A percentile compares a stretch with the other conserved stretches of the same genome.
Conservation (phyloP, 2,888 invertebrate species). For the Mayetiola destructor region DNA sequence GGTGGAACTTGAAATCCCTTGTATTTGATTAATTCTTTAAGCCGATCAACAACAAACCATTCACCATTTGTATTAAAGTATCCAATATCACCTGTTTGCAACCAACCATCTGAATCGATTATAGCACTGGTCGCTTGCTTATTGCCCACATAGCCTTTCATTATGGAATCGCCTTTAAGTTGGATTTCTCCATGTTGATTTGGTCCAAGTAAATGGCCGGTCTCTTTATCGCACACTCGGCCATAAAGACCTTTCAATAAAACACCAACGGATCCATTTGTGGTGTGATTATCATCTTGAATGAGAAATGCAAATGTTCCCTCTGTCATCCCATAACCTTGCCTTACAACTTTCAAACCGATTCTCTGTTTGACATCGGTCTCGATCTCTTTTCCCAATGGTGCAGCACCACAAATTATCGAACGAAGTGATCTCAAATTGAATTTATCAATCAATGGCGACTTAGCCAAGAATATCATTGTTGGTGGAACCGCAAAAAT, state of each 20-base stretch:
- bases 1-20: constrained; percentile 79
- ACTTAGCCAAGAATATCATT: constrained; percentile 67
- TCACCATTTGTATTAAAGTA: constrained; percentile 62
- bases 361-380: constrained; percentile 35
- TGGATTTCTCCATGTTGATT: constrained; percentile 67
- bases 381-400: constrained; percentile 58
- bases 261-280: constrained; percentile 51
- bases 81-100: constrained; percentile 68
- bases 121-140: constrained; percentile 45
- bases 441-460: constrained; percentile 59
- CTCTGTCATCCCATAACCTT: constrained; percentile 73
- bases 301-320: constrained; percentile 45
- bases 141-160: constrained; percentile 74
- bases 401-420: constrained; percentile 68
- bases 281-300: constrained; percentile 31
- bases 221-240: constrained; percentile 49
- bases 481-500: constrained; percentile 69
- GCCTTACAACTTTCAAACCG: constrained; percentile 41
- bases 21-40: constrained; percentile 84
- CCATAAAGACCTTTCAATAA: constrained; percentile 49
- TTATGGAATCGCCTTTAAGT: constrained; percentile 63
- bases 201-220: constrained; percentile 46
- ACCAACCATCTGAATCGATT: constrained; percentile 60
- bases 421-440: constrained; percentile 56
- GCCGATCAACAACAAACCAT: constrained; percentile 55